Percentiles rank a stretch among this genome's conserved stretches.
Conservation (phyloP, 2,797 vertebrate genomes). For the Peromyscus melanophrys region DNA sequence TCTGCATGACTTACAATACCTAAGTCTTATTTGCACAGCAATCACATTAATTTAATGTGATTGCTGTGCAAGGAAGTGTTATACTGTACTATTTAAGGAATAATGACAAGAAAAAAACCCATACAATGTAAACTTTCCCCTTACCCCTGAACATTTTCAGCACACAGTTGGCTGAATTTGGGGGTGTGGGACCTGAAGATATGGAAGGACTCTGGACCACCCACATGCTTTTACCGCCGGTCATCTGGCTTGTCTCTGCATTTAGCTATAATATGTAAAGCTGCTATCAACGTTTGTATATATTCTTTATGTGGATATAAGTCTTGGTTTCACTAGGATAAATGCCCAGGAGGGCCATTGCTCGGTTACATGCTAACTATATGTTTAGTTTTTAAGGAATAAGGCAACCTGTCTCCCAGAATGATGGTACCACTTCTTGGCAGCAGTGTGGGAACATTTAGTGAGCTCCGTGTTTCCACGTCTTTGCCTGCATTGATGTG, state of each 20-base stretch:
- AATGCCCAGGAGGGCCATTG: neutral
- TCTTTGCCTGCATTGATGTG: neutral
- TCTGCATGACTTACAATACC: neutral
- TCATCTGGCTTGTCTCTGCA: conserved; percentile 12
- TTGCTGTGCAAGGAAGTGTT: neutral
- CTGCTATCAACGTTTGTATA: neutral
- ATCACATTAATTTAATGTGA: neutral
- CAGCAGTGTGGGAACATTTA: neutral
- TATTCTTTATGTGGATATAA: neutral
- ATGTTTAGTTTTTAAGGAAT: neutral
- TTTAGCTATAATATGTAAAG: neutral
- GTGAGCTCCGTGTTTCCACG: neutral
- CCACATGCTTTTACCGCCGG: neutral
- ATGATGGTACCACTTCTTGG: neutral
- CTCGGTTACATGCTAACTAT: neutral
- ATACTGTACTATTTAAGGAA: neutral
- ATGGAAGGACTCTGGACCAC: neutral
- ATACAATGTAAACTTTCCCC: neutral
- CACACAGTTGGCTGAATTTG: neutral
- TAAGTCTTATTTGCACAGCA: too few species aligned
- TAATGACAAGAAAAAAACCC: neutral
- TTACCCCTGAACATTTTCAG: neutral
- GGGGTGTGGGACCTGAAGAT: neutral
- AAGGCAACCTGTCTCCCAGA: neutral
- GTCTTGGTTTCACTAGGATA: conserved; percentile 11